These are phyloP conservation scores for Oostethus manadensis DNA, from an alignment of 2,113 vertebrate genomes.

Conservation along the genomic window DNA sequence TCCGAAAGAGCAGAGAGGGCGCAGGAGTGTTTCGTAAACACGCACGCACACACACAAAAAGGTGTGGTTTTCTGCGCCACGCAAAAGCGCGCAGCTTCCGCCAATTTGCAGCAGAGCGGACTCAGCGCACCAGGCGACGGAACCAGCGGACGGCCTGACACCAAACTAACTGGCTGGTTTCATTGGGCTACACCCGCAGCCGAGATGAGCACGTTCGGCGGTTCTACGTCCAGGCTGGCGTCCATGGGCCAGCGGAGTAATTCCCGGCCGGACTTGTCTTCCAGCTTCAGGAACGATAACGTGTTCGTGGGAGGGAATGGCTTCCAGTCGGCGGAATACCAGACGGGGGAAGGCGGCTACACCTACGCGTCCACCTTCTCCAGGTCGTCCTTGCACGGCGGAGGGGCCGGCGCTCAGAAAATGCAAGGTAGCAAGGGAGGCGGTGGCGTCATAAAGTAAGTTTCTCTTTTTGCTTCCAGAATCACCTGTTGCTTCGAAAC, in stretches of 20 bases:
- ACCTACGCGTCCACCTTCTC: slow-evolving; percentile 24
- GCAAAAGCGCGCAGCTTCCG: slow-evolving; percentile 59
- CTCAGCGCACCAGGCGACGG: slow-evolving; percentile 59
- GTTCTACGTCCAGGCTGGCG: slow-evolving; percentile 36
- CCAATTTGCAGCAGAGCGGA: slow-evolving; percentile 42
- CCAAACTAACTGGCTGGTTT: neutral
- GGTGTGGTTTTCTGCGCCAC: slow-evolving; percentile 60
- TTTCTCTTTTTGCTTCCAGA: too few species aligned
- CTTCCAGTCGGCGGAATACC: slow-evolving; percentile 27
- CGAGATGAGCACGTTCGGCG: slow-evolving; percentile 61
- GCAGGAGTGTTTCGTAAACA: slow-evolving; percentile 42
- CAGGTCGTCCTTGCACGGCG: slow-evolving; percentile 48
- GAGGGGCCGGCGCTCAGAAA: slow-evolving; percentile 20
- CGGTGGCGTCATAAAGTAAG: slow-evolving; percentile 35
- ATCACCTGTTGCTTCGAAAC: slow-evolving; percentile 32
- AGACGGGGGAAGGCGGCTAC: slow-evolving; percentile 20
- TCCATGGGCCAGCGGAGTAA: slow-evolving; percentile 38
- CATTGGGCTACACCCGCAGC: neutral
- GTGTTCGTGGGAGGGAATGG: slow-evolving; percentile 46
- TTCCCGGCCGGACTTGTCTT: slow-evolving; percentile 58
- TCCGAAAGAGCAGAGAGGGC: neutral
- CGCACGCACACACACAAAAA: slow-evolving; percentile 23
- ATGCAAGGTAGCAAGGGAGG: neutral
- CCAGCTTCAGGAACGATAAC: slow-evolving; percentile 36
- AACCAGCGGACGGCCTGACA: slow-evolving; percentile 5